phyloP scores from a whole-genome alignment of 2,888 invertebrate genomes.

The Teinopalpus imperialis region DNA sequence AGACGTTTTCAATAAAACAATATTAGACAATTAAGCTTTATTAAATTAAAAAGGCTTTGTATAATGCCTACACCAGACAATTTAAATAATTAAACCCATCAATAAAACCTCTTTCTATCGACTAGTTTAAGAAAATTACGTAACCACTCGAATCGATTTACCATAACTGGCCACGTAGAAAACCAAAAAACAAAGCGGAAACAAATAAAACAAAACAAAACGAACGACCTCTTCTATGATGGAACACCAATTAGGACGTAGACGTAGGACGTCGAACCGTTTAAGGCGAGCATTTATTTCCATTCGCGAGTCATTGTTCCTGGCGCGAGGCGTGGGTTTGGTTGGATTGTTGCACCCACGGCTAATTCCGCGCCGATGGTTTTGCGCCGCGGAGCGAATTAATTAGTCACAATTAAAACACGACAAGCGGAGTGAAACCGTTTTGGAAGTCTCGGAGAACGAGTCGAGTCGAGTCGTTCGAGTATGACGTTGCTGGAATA shows the following conservation, averaged over 20 bases:
- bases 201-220: constrained; percentile 13
- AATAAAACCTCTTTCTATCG: constrained; percentile 9
- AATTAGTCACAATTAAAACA: constrained; percentile 62
- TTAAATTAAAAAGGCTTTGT: no score
- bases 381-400: constrained; percentile 54
- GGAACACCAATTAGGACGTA: constrained; percentile 17
- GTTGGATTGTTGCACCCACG: constrained; percentile 25
- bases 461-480: not conserved
- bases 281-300: constrained; percentile 23
- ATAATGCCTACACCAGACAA: constrained; percentile 2
- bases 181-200: constrained; percentile 20
- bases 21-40: no score
- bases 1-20: no score
- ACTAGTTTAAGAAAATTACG: constrained; percentile 13
- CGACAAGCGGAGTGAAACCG: constrained; percentile 44
- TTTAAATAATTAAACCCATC: constrained; percentile 3
- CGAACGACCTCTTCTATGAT: constrained; percentile 17
- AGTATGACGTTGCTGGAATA: constrained; percentile 4
- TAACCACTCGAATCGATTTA: constrained; percentile 5
- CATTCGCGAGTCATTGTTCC: constrained; percentile 21
- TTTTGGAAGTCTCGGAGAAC: constrained; percentile 28
- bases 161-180: constrained; percentile 8
- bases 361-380: constrained; percentile 46
- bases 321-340: constrained; percentile 16
- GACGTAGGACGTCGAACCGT: constrained; percentile 21